Evolutionary conservation across 1,140 invertebrate genomes (phyloP).

Genomic region (Ditylenchus dipsaci): DNA sequence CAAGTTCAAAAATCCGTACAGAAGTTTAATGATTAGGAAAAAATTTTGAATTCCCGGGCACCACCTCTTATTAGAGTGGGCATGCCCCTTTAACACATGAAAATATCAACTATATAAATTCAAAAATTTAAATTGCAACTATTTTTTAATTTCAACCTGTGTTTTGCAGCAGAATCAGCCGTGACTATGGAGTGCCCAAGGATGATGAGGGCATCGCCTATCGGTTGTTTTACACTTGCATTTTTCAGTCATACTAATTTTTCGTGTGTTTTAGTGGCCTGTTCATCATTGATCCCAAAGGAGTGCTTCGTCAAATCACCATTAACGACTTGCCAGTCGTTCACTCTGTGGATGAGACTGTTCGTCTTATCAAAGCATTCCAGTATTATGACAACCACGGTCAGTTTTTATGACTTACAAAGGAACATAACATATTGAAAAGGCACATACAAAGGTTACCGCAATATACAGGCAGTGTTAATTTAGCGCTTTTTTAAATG

Average conservation of each 20-base stretch:
- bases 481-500: no score
- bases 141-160: no score
- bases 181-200: slow-evolving; percentile 84
- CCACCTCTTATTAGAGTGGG: no score
- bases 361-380: slow-evolving; percentile 69
- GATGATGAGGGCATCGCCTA: slow-evolving; percentile 88
- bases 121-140: no score
- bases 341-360: slow-evolving; percentile 69
- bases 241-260: slow-evolving; percentile 3
- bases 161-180: slow-evolving; percentile 67
- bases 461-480: no score
- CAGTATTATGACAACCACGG: slow-evolving; percentile 64
- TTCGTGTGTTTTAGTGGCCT: slow-evolving; percentile 72
- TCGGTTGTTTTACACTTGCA: slow-evolving; percentile 60
- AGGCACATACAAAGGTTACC: no score
- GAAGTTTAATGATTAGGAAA: no score
- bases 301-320: slow-evolving; percentile 87
- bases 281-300: slow-evolving; percentile 91
- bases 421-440: no score
- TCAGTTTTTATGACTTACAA: not conserved
- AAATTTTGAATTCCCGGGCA: no score
- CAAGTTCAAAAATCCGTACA: no score
- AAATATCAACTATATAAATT: no score
- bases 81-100: no score
- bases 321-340: slow-evolving; percentile 97